A percentile compares a stretch with the other conserved stretches of the same genome.
These are phyloP conservation scores for Brachypteracias leptosomus DNA, from an alignment of 2,113 vertebrate species.

Conservation along the genomic window DNA sequence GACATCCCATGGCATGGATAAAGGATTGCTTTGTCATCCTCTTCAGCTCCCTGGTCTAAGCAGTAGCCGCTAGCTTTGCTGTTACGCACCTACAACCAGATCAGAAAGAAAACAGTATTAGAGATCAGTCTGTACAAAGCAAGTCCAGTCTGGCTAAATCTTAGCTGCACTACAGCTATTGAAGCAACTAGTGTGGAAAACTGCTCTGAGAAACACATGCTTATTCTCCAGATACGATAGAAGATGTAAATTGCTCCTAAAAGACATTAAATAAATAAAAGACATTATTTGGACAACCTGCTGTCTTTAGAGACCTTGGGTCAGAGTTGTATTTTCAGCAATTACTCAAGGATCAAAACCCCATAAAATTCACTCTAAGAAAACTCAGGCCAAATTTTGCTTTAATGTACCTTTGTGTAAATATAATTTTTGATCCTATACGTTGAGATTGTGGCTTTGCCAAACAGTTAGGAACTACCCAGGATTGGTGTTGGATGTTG, in stretches of 20 bases:
- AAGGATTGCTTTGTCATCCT: constrained; percentile 94
- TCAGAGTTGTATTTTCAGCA: neutral
- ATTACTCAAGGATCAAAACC: neutral
- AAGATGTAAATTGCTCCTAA: neutral
- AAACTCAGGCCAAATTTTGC: neutral
- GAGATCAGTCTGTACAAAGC: neutral
- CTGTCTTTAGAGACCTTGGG: neutral
- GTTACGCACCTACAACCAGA: constrained; percentile 86
- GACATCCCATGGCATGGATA: constrained; percentile 99
- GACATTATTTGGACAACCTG: neutral
- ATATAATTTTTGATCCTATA: neutral
- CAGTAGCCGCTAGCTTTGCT: constrained; percentile 97
- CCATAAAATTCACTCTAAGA: neutral
- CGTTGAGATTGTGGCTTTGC: neutral
- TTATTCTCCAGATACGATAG: neutral
- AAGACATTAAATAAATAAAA: neutral
- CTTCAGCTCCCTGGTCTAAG: constrained; percentile 93
- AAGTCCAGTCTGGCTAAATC: neutral
- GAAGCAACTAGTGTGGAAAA: neutral
- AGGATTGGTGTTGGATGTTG: neutral
- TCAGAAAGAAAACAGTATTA: neutral
- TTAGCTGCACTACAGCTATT: neutral
- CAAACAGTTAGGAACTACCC: neutral
- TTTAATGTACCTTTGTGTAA: neutral
- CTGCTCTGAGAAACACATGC: neutral